Conservation (phyloP, 2,797 vertebrate genomes). For the Podarcis lilfordi region DNA sequence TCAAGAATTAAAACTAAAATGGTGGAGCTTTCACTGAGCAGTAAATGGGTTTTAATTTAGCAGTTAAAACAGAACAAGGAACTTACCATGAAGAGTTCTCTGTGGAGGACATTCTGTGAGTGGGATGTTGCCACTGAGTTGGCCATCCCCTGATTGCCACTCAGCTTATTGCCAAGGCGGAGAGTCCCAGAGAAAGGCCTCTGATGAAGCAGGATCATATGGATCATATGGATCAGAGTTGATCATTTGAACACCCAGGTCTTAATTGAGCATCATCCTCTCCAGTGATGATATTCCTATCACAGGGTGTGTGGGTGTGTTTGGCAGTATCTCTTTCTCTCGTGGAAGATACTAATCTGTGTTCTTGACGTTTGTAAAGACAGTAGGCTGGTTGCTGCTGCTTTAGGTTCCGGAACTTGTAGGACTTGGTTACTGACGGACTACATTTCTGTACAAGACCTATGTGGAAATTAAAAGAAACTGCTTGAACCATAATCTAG, state of each 20-base stretch:
- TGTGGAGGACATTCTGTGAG: neutral
- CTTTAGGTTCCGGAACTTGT: neutral
- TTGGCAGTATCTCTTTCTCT: neutral
- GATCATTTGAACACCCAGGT: neutral
- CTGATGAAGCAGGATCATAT: neutral
- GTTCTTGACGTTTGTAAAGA: neutral
- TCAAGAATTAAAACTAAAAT: neutral
- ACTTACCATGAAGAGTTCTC: neutral
- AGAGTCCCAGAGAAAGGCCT: neutral
- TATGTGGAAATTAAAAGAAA: neutral
- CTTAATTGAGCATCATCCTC: neutral
- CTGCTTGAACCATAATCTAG: neutral
- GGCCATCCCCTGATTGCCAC: neutral
- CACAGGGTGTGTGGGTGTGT: no score
- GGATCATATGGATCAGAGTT: neutral
- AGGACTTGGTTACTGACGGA: neutral
- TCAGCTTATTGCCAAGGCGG: neutral
- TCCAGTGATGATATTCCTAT: neutral
- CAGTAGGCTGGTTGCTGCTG: no score
- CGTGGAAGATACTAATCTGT: neutral
- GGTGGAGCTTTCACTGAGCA: no score
- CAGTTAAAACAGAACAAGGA: neutral
- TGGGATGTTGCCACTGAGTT: neutral
- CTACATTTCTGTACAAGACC: neutral
- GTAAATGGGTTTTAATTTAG: neutral